Base-by-base conservation (phyloP, 2,888 invertebrate species). In the Netelia virgata region DNA sequence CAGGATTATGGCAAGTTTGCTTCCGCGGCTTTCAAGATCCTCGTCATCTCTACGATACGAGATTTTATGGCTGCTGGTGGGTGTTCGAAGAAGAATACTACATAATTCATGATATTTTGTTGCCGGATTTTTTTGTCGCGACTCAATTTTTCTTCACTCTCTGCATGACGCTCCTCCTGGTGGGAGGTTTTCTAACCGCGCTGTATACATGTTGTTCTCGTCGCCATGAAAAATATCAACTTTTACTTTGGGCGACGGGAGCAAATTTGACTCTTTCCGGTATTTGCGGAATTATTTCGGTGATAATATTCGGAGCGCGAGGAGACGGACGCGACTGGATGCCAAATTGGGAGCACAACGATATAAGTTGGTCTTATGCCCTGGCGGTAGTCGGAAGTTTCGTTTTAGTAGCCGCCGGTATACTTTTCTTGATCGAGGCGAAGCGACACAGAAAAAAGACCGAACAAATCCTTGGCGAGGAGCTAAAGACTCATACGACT, bases 51-150 rank as follows among this genome's bases (percentile, higher is more conserved):
- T 99, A 98, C 94, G 98, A 98, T 90, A 96, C 96, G 5, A 95
- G 95, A 74, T 98, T 98, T 90, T 95, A 95, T 16, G 98, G 98
- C 0, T 99, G 99, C 92, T 98, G 98, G 97, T 99, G 99, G 98
- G 97, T 99, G 83, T 98, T 98, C 91, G 98, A 99, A 94, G 98
- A 98, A 93, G 99, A 99, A 94, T 98, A 98, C 93, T 98, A 98
- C 92, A 98, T 98, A 82, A 98, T 99, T 87, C 97, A 98, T 90
- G 97, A 98, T 89, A 97, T 98, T 90, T 94, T 99, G 3, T 94
- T 98, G 88, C 98, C 98, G 74, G 96, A 97, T 14, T 99, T 99
- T 94, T 98, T 98, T 91, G 96, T 98, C 78, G 97, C 97, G 0
- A 98, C 98, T 0, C 99, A 99, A 93, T 97, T 98, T 87, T 98